A percentile compares a stretch with the other conserved stretches of the same genome.
Conservation (phyloP, 2,113 vertebrate genomes). For the Colius striatus region DNA sequence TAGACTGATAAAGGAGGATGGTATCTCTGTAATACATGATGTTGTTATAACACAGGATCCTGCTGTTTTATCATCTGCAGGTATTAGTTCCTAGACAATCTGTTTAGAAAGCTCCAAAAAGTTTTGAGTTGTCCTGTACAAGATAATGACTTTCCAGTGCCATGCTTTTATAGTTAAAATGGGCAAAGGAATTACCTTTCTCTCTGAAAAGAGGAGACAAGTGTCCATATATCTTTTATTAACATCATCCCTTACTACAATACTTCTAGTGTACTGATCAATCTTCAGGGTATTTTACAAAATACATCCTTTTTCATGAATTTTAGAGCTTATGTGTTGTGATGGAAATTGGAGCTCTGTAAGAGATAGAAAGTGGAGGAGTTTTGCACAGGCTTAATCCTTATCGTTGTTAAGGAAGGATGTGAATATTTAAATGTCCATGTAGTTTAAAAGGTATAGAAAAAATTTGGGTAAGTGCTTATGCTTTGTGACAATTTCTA, state of each 20-base stretch:
- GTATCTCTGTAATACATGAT: not conserved
- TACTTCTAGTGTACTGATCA: not conserved
- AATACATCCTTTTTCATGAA: not conserved
- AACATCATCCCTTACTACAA: not conserved
- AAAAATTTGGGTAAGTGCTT: not conserved
- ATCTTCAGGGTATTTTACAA: not conserved
- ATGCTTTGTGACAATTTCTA: not conserved
- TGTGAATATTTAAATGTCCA: not conserved
- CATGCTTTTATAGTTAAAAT: not conserved
- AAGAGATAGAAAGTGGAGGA: not conserved
- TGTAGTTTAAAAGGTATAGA: not conserved
- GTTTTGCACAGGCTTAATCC: not conserved
- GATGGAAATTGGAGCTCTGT: not conserved
- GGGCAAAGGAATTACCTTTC: not conserved
- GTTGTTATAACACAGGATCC: not conserved
- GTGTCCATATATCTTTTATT: not conserved
- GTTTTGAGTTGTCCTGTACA: not conserved
- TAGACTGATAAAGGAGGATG: not conserved
- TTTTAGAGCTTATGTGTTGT: not conserved
- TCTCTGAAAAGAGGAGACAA: not conserved
- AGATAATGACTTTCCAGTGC: not conserved
- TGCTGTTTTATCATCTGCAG: not conserved
- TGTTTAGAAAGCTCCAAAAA: not conserved
- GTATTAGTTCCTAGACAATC: not conserved
- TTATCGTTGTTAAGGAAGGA: not conserved